Evolutionary conservation across 2,888 invertebrate genomes (phyloP), one percentile per base, ranked within the genome.

Genomic region (Lissocephala sabroskyi): DNA sequence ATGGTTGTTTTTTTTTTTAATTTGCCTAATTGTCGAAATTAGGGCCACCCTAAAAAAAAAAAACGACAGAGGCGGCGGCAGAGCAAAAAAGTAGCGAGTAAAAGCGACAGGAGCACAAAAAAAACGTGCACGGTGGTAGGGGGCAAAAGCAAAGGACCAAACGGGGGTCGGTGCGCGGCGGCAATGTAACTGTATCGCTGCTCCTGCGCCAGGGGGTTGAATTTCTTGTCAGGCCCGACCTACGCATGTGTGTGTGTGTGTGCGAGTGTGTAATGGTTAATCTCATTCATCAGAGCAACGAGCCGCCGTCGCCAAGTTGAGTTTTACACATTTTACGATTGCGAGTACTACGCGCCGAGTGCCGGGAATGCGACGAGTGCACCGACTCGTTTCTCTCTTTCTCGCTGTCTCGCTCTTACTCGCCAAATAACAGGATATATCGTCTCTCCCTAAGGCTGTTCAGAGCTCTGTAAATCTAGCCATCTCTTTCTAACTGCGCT

Each of bases 211-310:
- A 73, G 68, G 56, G 65, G 67, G 67, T 67, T 73, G 73, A 56
- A 57, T 56, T 65, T 59, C 36, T 41, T 48, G 59, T 45, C 56
- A 33, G 42, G 49, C 53, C 6, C 28, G 41, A 9, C 41, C 17
- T 37, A 18, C 16, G 29, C 32, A 29, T 26, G 30, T 58, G 45
- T 45, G 41, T 35, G 33, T 26, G 40, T 59, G 48, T 49, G 46
- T 47, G 33, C 13, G 7, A 7, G 14, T 10, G 45, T 59, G 79
- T 57, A 58, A 50, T 64, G 68, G 56, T 70, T 79, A 79, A 79
- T 77, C 80, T 78, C 78, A 78, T 78, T 78, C 78, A 78, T 78
- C 78, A 79, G 75, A 68, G 62, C 62, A 74, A 50, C 45, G 56
- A 37, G 45, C 35, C 33, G 45, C 36, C 45, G 44, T 40, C 58